phyloP scores from a whole-genome alignment of 2,797 vertebrate species.

The Malacoctenus gilli region DNA sequence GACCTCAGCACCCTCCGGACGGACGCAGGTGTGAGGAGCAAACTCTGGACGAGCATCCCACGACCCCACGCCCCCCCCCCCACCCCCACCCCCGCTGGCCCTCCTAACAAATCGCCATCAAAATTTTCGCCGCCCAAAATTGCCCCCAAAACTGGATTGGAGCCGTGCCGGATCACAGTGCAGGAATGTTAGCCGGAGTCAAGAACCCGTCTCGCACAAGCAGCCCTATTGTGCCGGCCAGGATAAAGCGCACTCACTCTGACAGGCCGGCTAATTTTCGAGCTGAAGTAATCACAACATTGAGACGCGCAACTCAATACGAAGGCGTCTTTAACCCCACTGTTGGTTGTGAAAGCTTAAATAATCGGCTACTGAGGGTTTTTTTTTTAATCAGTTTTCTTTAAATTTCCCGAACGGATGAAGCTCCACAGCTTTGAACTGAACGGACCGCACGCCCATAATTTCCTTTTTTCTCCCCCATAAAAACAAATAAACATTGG shows the following conservation, averaged over 20 bases:
- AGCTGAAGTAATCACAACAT: conserved; percentile 19
- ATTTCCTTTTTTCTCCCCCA: conserved; percentile 50
- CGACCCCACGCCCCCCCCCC: neutral
- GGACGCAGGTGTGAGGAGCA: too few species aligned
- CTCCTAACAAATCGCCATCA: neutral
- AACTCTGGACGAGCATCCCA: conserved; percentile 12
- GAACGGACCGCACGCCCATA: conserved; percentile 38
- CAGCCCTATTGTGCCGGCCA: conserved; percentile 11
- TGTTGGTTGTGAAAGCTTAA: conserved; percentile 8
- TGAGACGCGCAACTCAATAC: conserved; percentile 7
- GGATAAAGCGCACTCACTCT: conserved; percentile 16
- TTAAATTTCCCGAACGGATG: conserved; percentile 59
- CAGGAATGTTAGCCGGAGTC: conserved; percentile 14
- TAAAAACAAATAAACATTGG: conserved; percentile 67
- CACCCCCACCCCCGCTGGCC: neutral
- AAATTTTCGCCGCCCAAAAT: conserved; percentile 1
- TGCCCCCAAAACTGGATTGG: neutral
- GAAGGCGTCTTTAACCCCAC: conserved; percentile 19
- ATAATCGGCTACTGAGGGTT: conserved; percentile 30
- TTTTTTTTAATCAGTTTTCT: conserved; percentile 56
- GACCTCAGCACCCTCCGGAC: too few species aligned
- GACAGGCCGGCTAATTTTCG: conserved; percentile 14
- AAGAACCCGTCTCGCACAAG: conserved; percentile 7
- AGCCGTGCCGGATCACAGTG: conserved; percentile 7
- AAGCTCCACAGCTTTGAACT: conserved; percentile 11